Percentiles rank a stretch among this genome's conserved stretches.
phyloP scores from a whole-genome alignment of 2,888 invertebrate species.

The Aspidapion aeneum region DNA sequence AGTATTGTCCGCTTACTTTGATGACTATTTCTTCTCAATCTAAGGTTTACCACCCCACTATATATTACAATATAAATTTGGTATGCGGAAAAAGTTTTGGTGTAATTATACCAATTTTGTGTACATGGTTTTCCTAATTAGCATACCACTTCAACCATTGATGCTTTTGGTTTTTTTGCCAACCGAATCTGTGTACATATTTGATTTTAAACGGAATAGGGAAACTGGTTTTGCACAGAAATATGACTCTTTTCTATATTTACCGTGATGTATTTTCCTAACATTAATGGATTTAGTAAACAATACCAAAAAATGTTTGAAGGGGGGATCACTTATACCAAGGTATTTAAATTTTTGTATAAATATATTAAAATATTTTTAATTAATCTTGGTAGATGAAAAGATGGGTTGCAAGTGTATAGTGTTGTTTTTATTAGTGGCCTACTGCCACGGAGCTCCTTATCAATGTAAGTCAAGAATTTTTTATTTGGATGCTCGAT shows the following conservation, averaged over 20 bases:
- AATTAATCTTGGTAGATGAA: background rate
- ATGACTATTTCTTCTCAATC: too few relatives aligned
- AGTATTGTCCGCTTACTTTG: too few relatives aligned
- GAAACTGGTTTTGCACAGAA: background rate
- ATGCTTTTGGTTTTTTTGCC: too few relatives aligned
- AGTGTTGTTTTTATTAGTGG: constrained; percentile 10
- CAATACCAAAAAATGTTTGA: constrained; percentile 3
- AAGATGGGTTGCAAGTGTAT: constrained; percentile 15
- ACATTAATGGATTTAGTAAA: constrained; percentile 17
- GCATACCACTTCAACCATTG: too few relatives aligned
- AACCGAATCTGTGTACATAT: too few relatives aligned
- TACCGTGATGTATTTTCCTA: constrained; percentile 12
- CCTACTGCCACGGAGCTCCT: constrained; percentile 4
- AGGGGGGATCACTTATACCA: constrained; percentile 7
- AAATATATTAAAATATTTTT: constrained; percentile 7
- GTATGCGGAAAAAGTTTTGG: too few relatives aligned
- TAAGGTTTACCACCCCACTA: too few relatives aligned
- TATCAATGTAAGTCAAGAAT: constrained; percentile 15
- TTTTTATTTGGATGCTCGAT: too few relatives aligned
- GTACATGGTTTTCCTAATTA: too few relatives aligned
- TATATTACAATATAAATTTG: too few relatives aligned
- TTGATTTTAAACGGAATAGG: background rate
- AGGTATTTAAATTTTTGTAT: constrained; percentile 17
- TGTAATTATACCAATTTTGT: too few relatives aligned
- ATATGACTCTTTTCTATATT: background rate